phyloP scores from a whole-genome alignment of 2,797 vertebrate species.

The Limosa lapponica region DNA sequence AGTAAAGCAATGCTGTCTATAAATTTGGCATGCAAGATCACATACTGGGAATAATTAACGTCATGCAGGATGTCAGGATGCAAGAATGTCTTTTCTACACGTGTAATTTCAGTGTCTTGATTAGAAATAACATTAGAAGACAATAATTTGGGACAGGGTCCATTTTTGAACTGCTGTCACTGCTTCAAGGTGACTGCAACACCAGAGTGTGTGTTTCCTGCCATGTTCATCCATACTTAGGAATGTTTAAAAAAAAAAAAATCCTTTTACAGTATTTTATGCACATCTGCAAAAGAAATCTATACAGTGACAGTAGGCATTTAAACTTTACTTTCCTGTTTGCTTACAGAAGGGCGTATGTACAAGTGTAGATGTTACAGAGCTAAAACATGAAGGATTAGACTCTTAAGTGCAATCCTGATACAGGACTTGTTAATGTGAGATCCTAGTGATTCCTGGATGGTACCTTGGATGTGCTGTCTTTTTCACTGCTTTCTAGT shows the following conservation, averaged over 20 bases:
- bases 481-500: neutral
- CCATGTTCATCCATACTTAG: neutral
- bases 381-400: neutral
- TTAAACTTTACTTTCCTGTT: neutral
- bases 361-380: neutral
- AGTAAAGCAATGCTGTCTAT: neutral
- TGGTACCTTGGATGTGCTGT: neutral
- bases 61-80: neutral
- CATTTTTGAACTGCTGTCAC: neutral
- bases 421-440: neutral
- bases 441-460: neutral
- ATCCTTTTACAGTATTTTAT: neutral
- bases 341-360: rapidly evolving
- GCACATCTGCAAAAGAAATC: neutral
- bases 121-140: neutral
- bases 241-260: neutral
- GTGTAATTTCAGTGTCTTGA: neutral
- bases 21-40: neutral
- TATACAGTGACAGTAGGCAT: neutral
- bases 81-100: neutral
- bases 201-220: neutral
- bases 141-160: neutral
- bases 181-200: neutral
- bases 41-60: neutral
- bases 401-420: neutral